A percentile compares a stretch with the other conserved stretches of the same genome.
phyloP scores from a whole-genome alignment of 2,113 vertebrate species.

The Paramisgurnus dabryanus region DNA sequence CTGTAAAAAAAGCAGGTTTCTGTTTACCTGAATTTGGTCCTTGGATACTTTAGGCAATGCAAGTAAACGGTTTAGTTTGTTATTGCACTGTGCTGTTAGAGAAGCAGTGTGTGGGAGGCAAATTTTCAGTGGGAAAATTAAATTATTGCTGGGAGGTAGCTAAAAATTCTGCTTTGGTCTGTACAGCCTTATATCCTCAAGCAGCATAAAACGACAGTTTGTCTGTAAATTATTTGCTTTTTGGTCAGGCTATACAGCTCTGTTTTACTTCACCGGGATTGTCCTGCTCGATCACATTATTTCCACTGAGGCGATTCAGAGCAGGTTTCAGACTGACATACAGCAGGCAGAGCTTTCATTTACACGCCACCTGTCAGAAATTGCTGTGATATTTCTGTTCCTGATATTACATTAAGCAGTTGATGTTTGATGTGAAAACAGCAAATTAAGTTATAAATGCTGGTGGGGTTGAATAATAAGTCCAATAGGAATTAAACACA shows the following conservation, averaged over 20 bases:
- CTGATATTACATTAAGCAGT: not conserved
- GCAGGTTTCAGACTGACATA: conserved; percentile 2
- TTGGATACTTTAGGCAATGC: not conserved
- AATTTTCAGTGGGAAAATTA: not conserved
- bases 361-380: conserved; percentile 8
- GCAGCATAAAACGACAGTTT: not conserved
- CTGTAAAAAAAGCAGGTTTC: not conserved
- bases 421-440: not conserved
- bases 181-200: not conserved
- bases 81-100: conserved; percentile 1
- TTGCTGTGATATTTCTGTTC: not conserved
- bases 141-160: not conserved
- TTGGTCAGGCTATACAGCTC: not conserved
- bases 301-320: conserved; percentile 25
- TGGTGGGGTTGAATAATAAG: no score
- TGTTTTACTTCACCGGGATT: not conserved
- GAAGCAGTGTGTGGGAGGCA: conserved; percentile 4
- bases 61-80: not conserved
- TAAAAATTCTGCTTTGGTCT: not conserved
- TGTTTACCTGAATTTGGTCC: not conserved
- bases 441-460: no score
- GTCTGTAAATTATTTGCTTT: not conserved
- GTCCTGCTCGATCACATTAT: conserved; percentile 13
- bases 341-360: conserved; percentile 21
- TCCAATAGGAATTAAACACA: no score